These are phyloP conservation scores for Callorhinus ursinus DNA, from an alignment of 2,113 vertebrate species.

Conservation along the genomic window DNA sequence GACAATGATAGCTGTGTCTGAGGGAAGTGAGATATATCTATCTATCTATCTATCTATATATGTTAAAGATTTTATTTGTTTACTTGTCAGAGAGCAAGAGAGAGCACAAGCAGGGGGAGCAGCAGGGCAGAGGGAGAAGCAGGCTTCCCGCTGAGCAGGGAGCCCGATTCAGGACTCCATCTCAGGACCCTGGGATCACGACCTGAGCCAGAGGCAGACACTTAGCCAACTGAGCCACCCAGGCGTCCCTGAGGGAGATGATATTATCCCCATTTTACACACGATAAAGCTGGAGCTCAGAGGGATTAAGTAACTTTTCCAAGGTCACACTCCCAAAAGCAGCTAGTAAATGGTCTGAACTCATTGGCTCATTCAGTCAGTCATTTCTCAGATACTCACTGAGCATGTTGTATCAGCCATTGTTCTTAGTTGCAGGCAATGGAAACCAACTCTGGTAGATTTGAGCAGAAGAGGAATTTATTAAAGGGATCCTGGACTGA, in stretches of 20 bases:
- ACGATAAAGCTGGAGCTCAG: not conserved
- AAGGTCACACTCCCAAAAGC: not conserved
- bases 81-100: not conserved
- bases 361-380: not conserved
- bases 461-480: not conserved
- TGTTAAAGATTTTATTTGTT: too few relatives aligned
- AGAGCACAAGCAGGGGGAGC: not conserved
- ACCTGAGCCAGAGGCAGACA: not conserved
- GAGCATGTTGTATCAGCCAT: not conserved
- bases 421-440: not conserved
- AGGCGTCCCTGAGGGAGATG: not conserved
- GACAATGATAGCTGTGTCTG: not conserved
- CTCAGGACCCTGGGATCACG: too few relatives aligned
- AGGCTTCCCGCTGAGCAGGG: too few relatives aligned
- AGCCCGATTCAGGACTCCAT: too few relatives aligned
- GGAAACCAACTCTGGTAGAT: not conserved
- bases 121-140: too few relatives aligned
- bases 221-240: not conserved
- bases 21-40: not conserved
- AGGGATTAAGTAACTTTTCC: not conserved
- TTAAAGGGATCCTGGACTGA: not conserved
- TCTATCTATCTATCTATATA: too few relatives aligned
- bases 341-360: not conserved
- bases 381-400: not conserved
- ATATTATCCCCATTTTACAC: not conserved